phyloP scores from a whole-genome alignment of 2,797 vertebrate species.

The Macropodus opercularis region DNA sequence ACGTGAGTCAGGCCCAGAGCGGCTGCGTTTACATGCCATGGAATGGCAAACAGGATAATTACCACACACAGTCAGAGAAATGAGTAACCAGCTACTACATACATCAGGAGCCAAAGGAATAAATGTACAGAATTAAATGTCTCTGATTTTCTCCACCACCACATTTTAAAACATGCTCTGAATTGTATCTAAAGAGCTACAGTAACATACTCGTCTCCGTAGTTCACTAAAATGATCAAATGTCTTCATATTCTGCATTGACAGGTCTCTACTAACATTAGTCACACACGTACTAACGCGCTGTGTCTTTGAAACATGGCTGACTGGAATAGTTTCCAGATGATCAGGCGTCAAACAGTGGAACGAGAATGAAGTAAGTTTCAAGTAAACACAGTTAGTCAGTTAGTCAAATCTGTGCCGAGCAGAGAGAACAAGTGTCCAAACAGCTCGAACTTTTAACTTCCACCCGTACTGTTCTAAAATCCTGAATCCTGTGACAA shows the following conservation, averaged over 20 bases:
- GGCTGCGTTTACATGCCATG: constrained; percentile 66
- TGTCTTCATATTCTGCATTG: too few relatives aligned
- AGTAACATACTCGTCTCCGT: too few relatives aligned
- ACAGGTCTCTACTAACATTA: too few relatives aligned
- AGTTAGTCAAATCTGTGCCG: background rate
- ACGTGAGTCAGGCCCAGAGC: constrained; percentile 2
- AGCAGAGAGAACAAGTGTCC: background rate
- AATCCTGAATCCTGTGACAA: background rate
- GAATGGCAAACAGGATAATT: background rate
- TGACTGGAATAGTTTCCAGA: constrained; percentile 26
- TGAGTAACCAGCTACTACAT: too few relatives aligned
- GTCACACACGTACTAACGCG: background rate
- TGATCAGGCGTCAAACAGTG: constrained; percentile 15
- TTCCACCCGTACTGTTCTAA: too few relatives aligned
- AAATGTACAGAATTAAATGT: too few relatives aligned
- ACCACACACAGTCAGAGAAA: background rate
- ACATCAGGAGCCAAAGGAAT: too few relatives aligned
- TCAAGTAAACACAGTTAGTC: constrained; percentile 26
- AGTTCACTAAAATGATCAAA: too few relatives aligned
- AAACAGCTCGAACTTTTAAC: too few relatives aligned
- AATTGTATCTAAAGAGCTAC: too few relatives aligned
- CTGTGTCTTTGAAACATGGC: background rate
- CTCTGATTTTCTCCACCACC: too few relatives aligned
- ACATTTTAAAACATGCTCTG: too few relatives aligned
- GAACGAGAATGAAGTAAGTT: constrained; percentile 22